Conservation (phyloP, 2,113 vertebrate species). For the Grallaria varia region DNA sequence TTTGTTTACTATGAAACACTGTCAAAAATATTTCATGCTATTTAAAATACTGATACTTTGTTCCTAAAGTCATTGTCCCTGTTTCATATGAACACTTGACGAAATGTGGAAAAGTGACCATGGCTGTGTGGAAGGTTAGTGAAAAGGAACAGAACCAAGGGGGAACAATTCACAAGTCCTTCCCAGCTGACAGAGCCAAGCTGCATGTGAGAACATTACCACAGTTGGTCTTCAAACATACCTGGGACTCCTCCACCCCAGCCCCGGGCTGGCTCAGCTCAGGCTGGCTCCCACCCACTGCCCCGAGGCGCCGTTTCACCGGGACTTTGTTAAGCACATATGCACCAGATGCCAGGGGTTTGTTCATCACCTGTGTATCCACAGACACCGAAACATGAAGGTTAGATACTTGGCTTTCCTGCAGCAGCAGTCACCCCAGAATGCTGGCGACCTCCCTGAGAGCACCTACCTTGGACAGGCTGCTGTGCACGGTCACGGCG, state of each 20-base stretch:
- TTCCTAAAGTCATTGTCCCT: neutral
- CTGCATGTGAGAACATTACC: neutral
- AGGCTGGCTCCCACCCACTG: constrained; percentile 63
- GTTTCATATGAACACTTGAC: neutral
- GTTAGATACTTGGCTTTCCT: rapidly evolving
- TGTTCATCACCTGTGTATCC: constrained; percentile 79
- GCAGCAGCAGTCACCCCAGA: neutral
- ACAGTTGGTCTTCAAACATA: constrained; percentile 9
- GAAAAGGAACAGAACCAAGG: neutral
- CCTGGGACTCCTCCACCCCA: constrained; percentile 75
- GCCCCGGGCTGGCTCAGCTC: constrained; percentile 75
- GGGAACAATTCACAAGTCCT: neutral
- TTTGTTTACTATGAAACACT: neutral
- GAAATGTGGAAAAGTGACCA: neutral
- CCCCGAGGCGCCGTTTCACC: constrained; percentile 84
- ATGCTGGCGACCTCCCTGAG: rapidly evolving
- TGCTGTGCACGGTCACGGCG: constrained; percentile 71
- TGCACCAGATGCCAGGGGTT: constrained; percentile 83
- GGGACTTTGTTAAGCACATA: constrained; percentile 92
- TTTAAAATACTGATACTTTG: neutral
- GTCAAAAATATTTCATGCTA: neutral
- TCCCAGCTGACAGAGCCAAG: neutral
- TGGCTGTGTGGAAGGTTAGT: rapidly evolving
- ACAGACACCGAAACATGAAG: rapidly evolving
- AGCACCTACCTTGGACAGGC: constrained; percentile 72